Percentiles rank a stretch among this genome's conserved stretches.
Evolutionary conservation across 2,113 vertebrate genomes (phyloP).

Genomic region (Hemiprocne comata): DNA sequence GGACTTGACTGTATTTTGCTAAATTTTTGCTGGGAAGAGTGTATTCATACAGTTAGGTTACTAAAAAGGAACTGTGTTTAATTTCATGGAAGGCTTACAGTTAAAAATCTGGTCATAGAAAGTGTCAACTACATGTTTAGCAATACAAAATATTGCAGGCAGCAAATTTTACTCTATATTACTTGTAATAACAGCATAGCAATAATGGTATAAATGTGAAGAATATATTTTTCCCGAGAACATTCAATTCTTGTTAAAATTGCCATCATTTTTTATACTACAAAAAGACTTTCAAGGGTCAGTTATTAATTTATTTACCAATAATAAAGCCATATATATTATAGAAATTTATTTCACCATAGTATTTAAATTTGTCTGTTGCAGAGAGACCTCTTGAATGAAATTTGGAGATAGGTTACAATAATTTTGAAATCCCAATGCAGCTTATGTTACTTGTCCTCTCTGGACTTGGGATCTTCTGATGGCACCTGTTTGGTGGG

Average conservation of each 20-base stretch:
- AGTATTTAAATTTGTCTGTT: no score
- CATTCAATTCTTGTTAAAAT: background rate
- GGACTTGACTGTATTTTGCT: background rate
- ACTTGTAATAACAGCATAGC: background rate
- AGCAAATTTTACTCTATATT: background rate
- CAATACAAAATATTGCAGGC: background rate
- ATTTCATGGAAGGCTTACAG: background rate
- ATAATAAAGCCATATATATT: no score
- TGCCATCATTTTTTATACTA: background rate
- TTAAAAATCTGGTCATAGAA: background rate
- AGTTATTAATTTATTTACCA: no score
- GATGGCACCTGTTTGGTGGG: no score
- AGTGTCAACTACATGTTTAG: background rate
- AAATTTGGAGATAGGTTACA: no score
- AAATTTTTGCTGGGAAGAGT: background rate
- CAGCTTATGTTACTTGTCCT: no score
- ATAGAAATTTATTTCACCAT: no score
- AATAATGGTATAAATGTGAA: background rate
- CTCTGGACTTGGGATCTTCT: no score
- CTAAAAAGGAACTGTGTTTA: background rate
- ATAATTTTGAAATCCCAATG: no score
- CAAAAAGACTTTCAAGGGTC: background rate
- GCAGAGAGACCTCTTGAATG: no score
- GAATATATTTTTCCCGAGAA: background rate
- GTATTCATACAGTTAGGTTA: background rate